phyloP scores from a whole-genome alignment of 2,113 vertebrate species.

The Ptilorrhoa leucosticta region DNA sequence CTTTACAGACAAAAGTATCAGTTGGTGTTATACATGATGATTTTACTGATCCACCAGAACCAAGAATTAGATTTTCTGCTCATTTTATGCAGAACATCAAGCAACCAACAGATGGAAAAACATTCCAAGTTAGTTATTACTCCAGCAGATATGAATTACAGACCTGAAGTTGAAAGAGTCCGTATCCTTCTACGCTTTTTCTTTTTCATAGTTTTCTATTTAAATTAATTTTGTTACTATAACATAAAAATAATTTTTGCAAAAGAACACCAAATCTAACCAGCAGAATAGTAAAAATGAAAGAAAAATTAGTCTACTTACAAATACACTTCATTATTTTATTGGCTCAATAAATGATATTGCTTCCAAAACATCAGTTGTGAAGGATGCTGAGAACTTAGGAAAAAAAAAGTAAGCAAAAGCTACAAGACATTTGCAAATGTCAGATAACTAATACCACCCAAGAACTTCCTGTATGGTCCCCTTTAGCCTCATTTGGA shows the following conservation, averaged over 20 bases:
- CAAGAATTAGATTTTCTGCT: background rate
- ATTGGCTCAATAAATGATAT: background rate
- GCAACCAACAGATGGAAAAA: background rate
- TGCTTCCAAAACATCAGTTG: background rate
- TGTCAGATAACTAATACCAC: background rate
- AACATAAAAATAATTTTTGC: background rate
- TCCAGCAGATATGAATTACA: background rate
- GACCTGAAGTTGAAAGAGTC: background rate
- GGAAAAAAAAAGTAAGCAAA: background rate
- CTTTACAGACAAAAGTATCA: background rate
- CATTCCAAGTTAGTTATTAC: background rate
- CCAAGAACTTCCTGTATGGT: background rate
- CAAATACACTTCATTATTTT: background rate
- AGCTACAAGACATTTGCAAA: background rate
- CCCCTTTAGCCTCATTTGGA: background rate
- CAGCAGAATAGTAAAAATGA: background rate
- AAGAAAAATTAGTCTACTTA: background rate
- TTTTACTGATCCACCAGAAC: background rate
- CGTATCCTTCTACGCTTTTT: background rate
- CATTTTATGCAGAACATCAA: background rate
- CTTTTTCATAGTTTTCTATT: background rate
- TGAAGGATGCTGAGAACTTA: background rate
- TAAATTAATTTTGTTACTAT: background rate
- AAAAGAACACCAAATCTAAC: background rate
- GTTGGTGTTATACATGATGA: background rate